phyloP scores from a whole-genome alignment of 64 coral and sea anemone species.

The Dendrophyllia cribrosa region DNA sequence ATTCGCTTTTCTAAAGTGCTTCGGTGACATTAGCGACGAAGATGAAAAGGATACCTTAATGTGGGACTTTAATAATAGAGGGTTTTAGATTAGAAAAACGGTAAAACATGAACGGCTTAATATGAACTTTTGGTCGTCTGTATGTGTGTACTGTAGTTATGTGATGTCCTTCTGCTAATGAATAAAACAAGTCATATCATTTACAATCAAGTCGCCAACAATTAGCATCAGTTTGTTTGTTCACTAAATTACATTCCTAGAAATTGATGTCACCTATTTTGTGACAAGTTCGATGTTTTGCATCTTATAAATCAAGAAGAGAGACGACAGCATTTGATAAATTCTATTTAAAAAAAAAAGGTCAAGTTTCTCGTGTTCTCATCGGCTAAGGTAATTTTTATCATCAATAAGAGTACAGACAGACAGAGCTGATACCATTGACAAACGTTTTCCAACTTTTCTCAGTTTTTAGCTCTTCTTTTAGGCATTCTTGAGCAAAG shows the following conservation, averaged over 20 bases:
- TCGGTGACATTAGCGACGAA: conserved; percentile 40
- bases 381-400: no score
- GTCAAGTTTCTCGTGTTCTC: no score
- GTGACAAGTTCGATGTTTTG: no score
- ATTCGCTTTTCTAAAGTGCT: conserved; percentile 54
- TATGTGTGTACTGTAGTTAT: no score
- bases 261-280: background rate
- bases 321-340: no score
- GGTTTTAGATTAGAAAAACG: conserved; percentile 6
- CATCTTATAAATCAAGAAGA: no score
- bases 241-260: background rate
- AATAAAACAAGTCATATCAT: background rate
- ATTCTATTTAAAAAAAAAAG: no score
- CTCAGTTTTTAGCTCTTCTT: no score
- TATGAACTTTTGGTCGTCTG: background rate
- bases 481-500: no score
- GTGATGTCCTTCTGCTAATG: background rate
- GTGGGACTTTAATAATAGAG: conserved; percentile 56
- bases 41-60: conserved; percentile 63
- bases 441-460: no score
- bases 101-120: background rate
- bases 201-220: background rate
- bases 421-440: no score
- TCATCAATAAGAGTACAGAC: no score
- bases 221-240: background rate